Percentiles rank a stretch among this genome's conserved stretches.
Evolutionary conservation across 2,888 invertebrate species (phyloP).

Genomic region (Lycaena phlaeas): DNA sequence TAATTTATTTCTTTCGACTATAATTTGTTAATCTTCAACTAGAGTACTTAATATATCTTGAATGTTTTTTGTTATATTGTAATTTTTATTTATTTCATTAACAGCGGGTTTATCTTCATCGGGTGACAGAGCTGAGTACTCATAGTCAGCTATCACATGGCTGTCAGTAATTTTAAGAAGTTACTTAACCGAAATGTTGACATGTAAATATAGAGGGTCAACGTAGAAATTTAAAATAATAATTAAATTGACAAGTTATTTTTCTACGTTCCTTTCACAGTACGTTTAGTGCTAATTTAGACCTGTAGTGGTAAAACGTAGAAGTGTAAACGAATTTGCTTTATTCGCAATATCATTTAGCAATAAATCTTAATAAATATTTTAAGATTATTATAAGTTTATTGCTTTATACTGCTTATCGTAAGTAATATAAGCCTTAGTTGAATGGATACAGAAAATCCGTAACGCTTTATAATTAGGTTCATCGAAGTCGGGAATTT

Average conservation of each 20-base stretch:
- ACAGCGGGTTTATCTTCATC: conserved; percentile 58
- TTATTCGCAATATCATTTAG: conserved; percentile 30
- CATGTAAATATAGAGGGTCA: conserved; percentile 70
- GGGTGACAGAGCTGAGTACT: conserved; percentile 52
- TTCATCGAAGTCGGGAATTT: conserved; percentile 62
- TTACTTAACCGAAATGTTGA: conserved; percentile 66
- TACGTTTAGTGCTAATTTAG: conserved; percentile 37
- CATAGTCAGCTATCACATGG: conserved; percentile 74
- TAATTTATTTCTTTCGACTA: background rate
- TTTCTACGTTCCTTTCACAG: conserved; percentile 66
- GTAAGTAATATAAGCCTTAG: conserved; percentile 36
- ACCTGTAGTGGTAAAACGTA: conserved; percentile 24
- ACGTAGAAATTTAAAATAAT: conserved; percentile 66
- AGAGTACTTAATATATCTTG: background rate
- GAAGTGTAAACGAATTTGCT: conserved; percentile 26
- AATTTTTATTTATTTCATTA: conserved; percentile 15
- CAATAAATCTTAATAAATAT: conserved; percentile 28
- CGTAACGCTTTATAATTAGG: conserved; percentile 72
- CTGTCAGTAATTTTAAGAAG: conserved; percentile 71
- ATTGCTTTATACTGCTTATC: conserved; percentile 20
- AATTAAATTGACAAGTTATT: conserved; percentile 66
- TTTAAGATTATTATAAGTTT: conserved; percentile 18
- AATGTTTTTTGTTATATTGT: background rate
- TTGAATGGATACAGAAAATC: conserved; percentile 57
- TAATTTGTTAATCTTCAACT: background rate